Evolutionary conservation across 2,888 invertebrate genomes (phyloP), one percentile per base, ranked within the genome.

Genomic region (Mesorhabditis spiculigera): DNA sequence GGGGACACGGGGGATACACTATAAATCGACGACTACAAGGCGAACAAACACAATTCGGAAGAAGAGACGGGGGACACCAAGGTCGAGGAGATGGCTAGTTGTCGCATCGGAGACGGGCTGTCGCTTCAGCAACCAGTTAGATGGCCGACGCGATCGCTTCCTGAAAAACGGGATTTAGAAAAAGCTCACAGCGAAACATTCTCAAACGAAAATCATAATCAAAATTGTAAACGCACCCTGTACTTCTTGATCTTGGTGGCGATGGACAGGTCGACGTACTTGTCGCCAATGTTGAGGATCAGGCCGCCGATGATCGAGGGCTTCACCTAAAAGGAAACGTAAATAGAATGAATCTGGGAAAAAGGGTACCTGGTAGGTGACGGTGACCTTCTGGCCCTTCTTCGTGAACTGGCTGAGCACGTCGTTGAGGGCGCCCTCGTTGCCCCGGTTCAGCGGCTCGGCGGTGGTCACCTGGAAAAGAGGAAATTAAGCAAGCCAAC

Each of bases 221-320:
- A 50, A 50, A n/a, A 50, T 2, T 13, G 58, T 50, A 50, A n/a
- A 50, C 58, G n/a, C 8, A 50, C 66, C 64, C 78, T 82, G 78
- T 82, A 80, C 75, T 85, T 85, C 80, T 85, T 85, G 75, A 85
- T 77, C 43, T 79, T 77, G 61, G 84, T 81, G 81, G 94, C 91
- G 81, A 94, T 93, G 86, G 95, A 95, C 94, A 97, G 94, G 87
- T 97, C 96, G 63, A 95, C 93, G 87, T 93, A 98, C 71, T 91
- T 93, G 88, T 98, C 98, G 66, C 91, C 89, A 87, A 98, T 93
- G 80, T 93, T 93, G 4, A 98, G 93, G 85, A 95, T 87, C 91
- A 97, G 91, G 67, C 96, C 97, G 84, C 96, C 96, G 84, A 97
- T 90, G 75, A 97, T 90, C 72, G 89, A 82, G 58, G 95, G 92